Conservation (phyloP, 2,113 vertebrate species). For the Microtus richardsoni region DNA sequence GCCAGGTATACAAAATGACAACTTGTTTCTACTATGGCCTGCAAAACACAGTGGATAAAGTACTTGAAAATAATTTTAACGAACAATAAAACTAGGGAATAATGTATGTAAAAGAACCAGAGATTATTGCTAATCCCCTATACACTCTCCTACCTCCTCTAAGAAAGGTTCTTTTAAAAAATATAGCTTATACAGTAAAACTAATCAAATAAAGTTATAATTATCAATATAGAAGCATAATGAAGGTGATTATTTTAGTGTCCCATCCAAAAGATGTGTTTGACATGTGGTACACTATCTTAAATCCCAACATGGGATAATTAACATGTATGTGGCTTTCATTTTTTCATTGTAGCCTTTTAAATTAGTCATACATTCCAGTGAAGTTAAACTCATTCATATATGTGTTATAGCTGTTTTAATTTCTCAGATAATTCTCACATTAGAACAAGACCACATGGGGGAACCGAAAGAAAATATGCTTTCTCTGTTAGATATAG, state of each 20-base stretch:
- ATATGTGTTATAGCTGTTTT: background rate
- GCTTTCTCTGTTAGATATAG: background rate
- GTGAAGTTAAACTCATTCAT: background rate
- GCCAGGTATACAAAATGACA: background rate
- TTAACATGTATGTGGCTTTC: background rate
- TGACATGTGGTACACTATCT: background rate
- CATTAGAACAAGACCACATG: background rate
- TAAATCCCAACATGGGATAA: slow-evolving; percentile 19
- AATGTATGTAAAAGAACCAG: background rate
- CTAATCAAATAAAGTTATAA: background rate
- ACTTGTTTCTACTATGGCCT: background rate
- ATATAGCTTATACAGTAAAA: background rate
- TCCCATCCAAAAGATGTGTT: background rate
- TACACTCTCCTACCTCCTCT: background rate
- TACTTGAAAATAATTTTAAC: background rate
- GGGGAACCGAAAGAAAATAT: background rate
- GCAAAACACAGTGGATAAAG: background rate
- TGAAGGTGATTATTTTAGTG: background rate
- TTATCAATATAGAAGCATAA: slow-evolving; percentile 7
- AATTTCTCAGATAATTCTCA: background rate
- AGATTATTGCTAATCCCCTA: background rate
- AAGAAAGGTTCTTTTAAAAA: background rate
- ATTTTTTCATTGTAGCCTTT: slow-evolving; percentile 16
- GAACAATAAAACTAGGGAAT: background rate
- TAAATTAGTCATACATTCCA: background rate